Base-by-base conservation (phyloP, 1,140 invertebrate species). In the Episyrphus balteatus region DNA sequence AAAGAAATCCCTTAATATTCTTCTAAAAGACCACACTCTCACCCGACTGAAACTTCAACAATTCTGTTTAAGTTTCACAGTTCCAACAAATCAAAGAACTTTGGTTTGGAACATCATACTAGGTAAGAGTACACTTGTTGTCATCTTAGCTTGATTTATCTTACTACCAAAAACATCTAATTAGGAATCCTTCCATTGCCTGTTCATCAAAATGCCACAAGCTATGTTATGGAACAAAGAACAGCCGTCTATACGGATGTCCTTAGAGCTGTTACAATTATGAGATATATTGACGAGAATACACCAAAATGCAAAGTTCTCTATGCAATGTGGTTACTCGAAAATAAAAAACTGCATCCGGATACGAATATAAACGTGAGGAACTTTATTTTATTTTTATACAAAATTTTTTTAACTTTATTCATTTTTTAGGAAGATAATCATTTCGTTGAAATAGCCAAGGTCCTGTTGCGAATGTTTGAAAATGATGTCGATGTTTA, bases 1-100 rank as follows among this genome's bases (percentile, higher is more conserved):
- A 65, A 92, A 91, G 66, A 90, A 88, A 69, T 90, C 88, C 0
- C 68, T 94, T n/a, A 89, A 94, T 72, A 90, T 90, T 62, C 71
- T 95, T 7, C 72, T 93, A 47, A 89, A 90, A 61, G 90, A 93
- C 52, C 84, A 84, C 62, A 82, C 86, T 12, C 76, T 89, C 55
- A 87, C 92, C 61, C 78, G 78, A 57, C 76, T 75, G 7, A 92
- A 92, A 66, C 62, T 94, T 17, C 82, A 81, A 58, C 86, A 91
- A 57, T 92, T 92, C 62, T 86, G 86, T 61, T 68, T 89, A 42
- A 73, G 86, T 44, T 92, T 88, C 60, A 81, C 82, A 7, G 81
- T 93, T 10, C 89, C 90, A 32, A 75, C 79, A 15, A 75, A 82
- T n/a, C 84, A 92, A 53, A 78, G 89, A 59, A 80, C 78, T 60